Percentiles rank a stretch among this genome's conserved stretches.
phyloP scores from a whole-genome alignment of 2,888 invertebrate species.

The Cephonodes hylas region DNA sequence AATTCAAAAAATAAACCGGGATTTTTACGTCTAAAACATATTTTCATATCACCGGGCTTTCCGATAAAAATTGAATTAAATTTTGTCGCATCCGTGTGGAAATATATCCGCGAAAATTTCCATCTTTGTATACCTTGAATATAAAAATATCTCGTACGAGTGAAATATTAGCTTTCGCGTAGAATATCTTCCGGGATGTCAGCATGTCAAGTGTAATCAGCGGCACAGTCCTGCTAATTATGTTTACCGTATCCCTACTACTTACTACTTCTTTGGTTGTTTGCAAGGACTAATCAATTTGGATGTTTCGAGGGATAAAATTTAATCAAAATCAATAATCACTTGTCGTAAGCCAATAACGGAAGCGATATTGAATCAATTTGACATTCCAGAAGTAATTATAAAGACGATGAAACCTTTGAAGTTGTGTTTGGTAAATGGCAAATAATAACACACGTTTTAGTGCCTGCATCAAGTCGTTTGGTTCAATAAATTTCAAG shows the following conservation, averaged over 20 bases:
- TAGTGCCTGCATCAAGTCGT: too few relatives aligned
- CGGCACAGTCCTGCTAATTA: slow-evolving; percentile 61
- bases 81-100: slow-evolving; percentile 15
- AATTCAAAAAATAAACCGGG: slow-evolving; percentile 21
- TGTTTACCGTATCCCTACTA: slow-evolving; percentile 59
- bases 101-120: slow-evolving; percentile 7
- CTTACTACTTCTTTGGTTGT: slow-evolving; percentile 41
- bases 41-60: slow-evolving; percentile 20
- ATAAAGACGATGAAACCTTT: not conserved
- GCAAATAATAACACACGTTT: too few relatives aligned
- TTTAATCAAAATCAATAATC: not conserved
- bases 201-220: slow-evolving; percentile 62
- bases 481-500: too few relatives aligned
- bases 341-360: not conserved
- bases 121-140: slow-evolving; percentile 19
- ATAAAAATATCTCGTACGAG: slow-evolving; percentile 48
- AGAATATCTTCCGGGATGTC: slow-evolving; percentile 54
- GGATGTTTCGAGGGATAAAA: slow-evolving; percentile 9
- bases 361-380: not conserved
- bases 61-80: slow-evolving; percentile 26
- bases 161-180: slow-evolving; percentile 63
- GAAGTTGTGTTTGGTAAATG: not conserved
- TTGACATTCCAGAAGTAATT: not conserved
- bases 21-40: slow-evolving; percentile 25
- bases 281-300: slow-evolving; percentile 40